Evolutionary conservation across 1,140 invertebrate species (phyloP), one percentile per base, ranked within the genome.

Genomic region (Latrodectus geometricus): DNA sequence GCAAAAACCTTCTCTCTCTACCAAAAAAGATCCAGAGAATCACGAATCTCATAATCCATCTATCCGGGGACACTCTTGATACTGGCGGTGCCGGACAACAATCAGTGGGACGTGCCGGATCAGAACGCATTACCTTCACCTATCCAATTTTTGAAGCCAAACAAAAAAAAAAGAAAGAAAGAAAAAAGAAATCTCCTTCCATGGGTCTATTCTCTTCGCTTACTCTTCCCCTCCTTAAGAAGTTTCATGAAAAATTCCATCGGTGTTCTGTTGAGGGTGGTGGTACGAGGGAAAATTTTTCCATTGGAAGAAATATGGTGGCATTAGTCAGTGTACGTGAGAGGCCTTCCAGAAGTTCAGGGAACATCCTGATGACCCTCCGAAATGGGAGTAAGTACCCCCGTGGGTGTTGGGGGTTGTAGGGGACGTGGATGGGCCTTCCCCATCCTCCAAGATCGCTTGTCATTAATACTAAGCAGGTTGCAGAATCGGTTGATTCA

Each of bases 391-490:
- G n/a, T 69, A 23, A 69, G 68, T 69, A 23, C n/a, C 68, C 68
- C 68, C 21, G 68, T 15, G 68, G 20, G 68, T 20, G 21, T 69
- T 69, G 68, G 17, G 21, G 68, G 14, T 9, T 15, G 68, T 9
- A n/a, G 21, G n/a, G 21, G 20, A n/a, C 12, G 21, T n/a, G 14
- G 17, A 21, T n/a, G 11, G 21, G n/a, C 15, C 68, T n/a, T 69
- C 9, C n/a, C 17, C n/a, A 20, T 69, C 21, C 17, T n/a, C 68
- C 68, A 69, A n/a, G 68, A 69, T 69, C 68, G 68, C n/a, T n/a
- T 69, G 68, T 69, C 68, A 69, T 69, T 69, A 69, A 69, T 69
- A 69, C 68, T 69, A 69, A 69, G 68, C 68, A 69, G 68, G 68
- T 69, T 9, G 21, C 20, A 20, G n/a, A 23, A 69, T 69, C 68